Conservation (phyloP, 2,113 vertebrate genomes). For the Lepidothrix coronata region DNA sequence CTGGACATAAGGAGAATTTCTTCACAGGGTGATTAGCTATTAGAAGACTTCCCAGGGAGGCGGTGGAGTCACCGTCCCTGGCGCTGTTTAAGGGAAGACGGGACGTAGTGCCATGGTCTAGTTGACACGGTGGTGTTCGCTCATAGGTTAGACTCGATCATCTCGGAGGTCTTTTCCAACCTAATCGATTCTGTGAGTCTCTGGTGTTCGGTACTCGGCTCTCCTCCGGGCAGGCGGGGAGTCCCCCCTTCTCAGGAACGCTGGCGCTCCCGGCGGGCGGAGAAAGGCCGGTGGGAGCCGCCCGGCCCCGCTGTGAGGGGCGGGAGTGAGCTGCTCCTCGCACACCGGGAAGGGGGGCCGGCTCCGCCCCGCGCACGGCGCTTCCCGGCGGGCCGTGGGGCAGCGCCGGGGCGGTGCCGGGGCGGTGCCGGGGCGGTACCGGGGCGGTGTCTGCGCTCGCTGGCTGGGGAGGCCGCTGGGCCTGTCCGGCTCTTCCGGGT, state of each 20-base stretch:
- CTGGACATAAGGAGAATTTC: background rate
- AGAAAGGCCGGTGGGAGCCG: fast-evolving
- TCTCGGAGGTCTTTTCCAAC: background rate
- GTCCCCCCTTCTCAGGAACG: too few relatives aligned
- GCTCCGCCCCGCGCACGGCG: background rate
- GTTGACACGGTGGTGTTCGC: background rate
- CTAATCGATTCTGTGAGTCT: background rate
- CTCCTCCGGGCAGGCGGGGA: background rate
- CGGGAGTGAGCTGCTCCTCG: background rate
- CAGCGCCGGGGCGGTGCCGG: too few relatives aligned
- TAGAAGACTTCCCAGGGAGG: too few relatives aligned
- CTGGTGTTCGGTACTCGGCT: background rate
- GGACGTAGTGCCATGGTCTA: background rate
- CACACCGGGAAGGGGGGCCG: background rate
- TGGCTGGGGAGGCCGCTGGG: too few relatives aligned
- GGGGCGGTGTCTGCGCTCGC: too few relatives aligned
- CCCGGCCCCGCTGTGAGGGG: too few relatives aligned
- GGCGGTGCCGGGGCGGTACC: background rate
- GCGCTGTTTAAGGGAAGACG: background rate
- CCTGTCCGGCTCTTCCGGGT: too few relatives aligned
- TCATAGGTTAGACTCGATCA: background rate
- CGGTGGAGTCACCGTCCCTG: too few relatives aligned
- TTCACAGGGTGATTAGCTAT: background rate
- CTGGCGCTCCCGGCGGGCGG: fast-evolving
- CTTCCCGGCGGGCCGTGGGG: background rate